Base-by-base conservation (phyloP, 1,140 invertebrate species). In the Liolophura sinensis region DNA sequence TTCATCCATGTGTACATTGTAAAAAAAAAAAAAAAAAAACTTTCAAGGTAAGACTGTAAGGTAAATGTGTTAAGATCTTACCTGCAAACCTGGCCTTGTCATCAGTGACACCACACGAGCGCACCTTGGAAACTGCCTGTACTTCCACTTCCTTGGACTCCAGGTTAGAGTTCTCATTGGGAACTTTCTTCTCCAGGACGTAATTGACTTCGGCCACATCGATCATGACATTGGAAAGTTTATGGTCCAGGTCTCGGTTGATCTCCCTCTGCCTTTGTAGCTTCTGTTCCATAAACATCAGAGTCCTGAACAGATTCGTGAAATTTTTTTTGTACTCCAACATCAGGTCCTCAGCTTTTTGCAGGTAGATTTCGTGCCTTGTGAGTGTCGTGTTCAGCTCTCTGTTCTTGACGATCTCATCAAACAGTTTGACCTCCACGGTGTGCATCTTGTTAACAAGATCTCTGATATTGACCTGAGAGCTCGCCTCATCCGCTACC, bases 121-220 rank as follows among this genome's bases (percentile, higher is more conserved):
- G 64, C n/a, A 74, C 62, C 40, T 75, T 73, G 6, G 73, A 64
- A 25, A 69, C 74, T 67, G 72, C 77, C 67, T 81, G 72, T 18
- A 81, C 79, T 14, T 72, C 62, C 18, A 79, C 74, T 49, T 76
- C 56, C 58, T 71, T 71, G 50, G 46, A 16, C 20, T 27, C 31
- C 16, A 51, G 52, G 14, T 46, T 50, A 15, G 22, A 24, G 20
- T 62, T 68, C 25, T 69, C 65, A 4, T 47, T 64, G 22, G 74
- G 61, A 0, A 66, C 48, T 59, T 76, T 76, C 48, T 75, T 72
- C 6, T 72, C 68, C 1, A 81, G 65, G 27, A 79, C 73, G 60
- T 79, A 78, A 68, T 78, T 81, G 11, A 81, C 77, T 64, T 81
- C 79, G 20, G 76, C 73, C 22, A 81, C 77, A 57, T 81, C 78